phyloP scores from a whole-genome alignment of 2,888 invertebrate genomes.

The Catocala sponsa region DNA sequence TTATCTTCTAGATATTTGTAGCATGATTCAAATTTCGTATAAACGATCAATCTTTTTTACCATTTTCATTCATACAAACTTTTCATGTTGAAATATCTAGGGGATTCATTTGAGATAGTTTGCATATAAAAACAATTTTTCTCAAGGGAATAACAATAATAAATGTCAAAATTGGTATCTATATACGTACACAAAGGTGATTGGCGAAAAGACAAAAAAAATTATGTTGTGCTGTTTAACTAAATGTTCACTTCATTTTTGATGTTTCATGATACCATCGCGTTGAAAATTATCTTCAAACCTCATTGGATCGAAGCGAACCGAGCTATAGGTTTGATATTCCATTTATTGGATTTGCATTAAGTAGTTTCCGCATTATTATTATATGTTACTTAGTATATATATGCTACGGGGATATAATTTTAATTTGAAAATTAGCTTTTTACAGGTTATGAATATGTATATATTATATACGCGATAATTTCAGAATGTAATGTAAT shows the following conservation, averaged over 20 bases:
- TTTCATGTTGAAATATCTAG: slow-evolving; percentile 20
- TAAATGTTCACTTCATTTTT: slow-evolving; percentile 76
- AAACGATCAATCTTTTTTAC: neutral
- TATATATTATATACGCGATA: slow-evolving; percentile 18
- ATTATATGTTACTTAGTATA: slow-evolving; percentile 56
- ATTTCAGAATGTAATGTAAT: slow-evolving; percentile 11
- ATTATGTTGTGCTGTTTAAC: slow-evolving; percentile 45
- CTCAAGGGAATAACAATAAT: slow-evolving; percentile 29
- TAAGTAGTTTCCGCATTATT: slow-evolving; percentile 74
- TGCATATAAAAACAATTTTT: slow-evolving; percentile 7
- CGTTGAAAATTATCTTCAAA: slow-evolving; percentile 74
- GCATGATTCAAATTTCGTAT: slow-evolving; percentile 13
- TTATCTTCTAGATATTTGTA: slow-evolving; percentile 28
- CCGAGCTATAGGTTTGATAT: slow-evolving; percentile 87
- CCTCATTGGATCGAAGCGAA: slow-evolving; percentile 81
- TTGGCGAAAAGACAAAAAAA: slow-evolving; percentile 19
- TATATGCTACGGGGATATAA: slow-evolving; percentile 49
- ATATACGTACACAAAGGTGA: slow-evolving; percentile 24
- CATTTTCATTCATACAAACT: neutral
- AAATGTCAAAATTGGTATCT: slow-evolving; percentile 33
- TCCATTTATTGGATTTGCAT: slow-evolving; percentile 79
- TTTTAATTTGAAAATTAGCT: slow-evolving; percentile 33
- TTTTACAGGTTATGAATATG: slow-evolving; percentile 22
- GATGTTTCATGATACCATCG: slow-evolving; percentile 85
- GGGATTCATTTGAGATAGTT: slow-evolving; percentile 27